Evolutionary conservation across 2,888 invertebrate species (phyloP).

Genomic region (Trissonchulus sp.): DNA sequence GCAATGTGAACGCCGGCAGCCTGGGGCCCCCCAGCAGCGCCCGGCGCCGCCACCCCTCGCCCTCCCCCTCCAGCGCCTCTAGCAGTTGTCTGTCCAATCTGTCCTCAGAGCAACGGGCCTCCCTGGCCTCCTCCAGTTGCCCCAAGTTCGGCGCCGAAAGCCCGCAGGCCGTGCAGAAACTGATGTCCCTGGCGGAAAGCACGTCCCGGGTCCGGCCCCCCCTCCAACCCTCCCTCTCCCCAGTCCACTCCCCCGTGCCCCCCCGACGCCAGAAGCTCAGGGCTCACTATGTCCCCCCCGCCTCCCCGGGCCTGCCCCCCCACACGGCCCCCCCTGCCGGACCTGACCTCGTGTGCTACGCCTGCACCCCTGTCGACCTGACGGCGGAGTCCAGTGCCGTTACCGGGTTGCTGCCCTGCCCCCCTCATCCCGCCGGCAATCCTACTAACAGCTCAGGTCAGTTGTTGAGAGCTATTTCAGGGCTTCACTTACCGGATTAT

Average conservation of each 20-base stretch:
- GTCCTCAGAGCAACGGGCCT: neutral
- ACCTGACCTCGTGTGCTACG: neutral
- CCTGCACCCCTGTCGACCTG: constrained; percentile 18
- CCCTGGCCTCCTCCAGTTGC: neutral
- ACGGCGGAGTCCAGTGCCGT: constrained; percentile 27
- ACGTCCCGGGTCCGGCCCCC: neutral
- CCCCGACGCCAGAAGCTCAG: constrained; percentile 7
- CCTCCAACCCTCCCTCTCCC: constrained; percentile 6
- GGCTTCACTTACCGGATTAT: no score
- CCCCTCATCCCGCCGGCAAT: constrained; percentile 29
- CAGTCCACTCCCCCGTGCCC: neutral
- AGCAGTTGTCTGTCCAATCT: neutral
- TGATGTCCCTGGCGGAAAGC: constrained; percentile 68
- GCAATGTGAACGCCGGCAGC: neutral
- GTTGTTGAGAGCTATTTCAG: no score
- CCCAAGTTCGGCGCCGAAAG: constrained; percentile 70
- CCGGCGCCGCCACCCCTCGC: neutral
- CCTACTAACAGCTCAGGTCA: no score
- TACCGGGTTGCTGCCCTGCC: neutral
- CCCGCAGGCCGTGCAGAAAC: constrained; percentile 90
- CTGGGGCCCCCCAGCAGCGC: neutral
- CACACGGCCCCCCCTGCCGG: neutral
- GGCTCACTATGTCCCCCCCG: neutral
- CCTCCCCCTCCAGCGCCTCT: neutral
- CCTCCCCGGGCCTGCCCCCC: neutral